phyloP scores from a whole-genome alignment of 2,888 invertebrate genomes.

The Ichneumoninae sp. region DNA sequence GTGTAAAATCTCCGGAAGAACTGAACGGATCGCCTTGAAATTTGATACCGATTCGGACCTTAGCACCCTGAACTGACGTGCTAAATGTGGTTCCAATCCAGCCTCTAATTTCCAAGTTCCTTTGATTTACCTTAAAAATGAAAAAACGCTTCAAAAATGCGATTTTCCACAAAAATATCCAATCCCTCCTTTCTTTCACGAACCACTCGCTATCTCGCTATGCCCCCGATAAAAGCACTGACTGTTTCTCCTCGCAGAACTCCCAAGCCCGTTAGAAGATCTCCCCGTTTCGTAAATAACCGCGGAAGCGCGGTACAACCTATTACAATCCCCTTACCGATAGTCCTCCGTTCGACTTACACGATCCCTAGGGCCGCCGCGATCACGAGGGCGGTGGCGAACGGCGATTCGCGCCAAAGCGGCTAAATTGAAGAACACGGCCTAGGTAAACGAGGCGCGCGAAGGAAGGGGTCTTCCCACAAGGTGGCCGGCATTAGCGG shows the following conservation, averaged over 20 bases:
- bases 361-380: not conserved
- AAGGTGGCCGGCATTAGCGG: conserved; percentile 50
- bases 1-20: too few relatives aligned
- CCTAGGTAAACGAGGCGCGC: conserved; percentile 14
- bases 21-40: too few relatives aligned
- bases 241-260: not conserved
- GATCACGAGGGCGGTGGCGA: conserved; percentile 56
- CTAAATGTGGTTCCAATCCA: not conserved
- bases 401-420: conserved; percentile 71
- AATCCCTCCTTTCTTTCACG: not conserved
- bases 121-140: not conserved
- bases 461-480: conserved; percentile 70
- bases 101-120: not conserved
- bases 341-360: conserved; percentile 13
- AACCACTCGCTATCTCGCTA: not conserved
- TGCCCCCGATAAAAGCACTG: not conserved
- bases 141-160: not conserved
- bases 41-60: too few relatives aligned
- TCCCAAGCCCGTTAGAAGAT: not conserved
- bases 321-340: conserved; percentile 37
- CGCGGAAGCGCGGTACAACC: conserved; percentile 47
- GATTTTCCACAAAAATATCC: not conserved
- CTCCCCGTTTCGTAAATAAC: conserved; percentile 71
- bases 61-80: too few relatives aligned
- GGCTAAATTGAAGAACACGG: conserved; percentile 74